Base-by-base conservation (phyloP, 1,140 invertebrate species). In the Xylocopa sonorina region DNA sequence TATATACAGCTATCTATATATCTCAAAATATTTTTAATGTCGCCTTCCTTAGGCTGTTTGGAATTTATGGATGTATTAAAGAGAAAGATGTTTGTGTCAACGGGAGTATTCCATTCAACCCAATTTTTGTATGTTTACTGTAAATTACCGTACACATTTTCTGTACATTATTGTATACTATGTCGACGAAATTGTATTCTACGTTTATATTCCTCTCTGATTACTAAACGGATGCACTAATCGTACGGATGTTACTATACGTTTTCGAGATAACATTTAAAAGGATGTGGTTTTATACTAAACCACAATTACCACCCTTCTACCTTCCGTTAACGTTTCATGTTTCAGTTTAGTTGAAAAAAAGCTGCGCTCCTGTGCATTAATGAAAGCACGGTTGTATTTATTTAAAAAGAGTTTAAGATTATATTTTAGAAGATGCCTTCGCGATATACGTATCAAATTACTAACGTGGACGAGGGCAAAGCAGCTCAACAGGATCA, bases 281-380 rank as follows among this genome's bases (percentile, higher is more conserved):
- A 81, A 87, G 88, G 89, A 89, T 82, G 81, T 74, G 71, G 75
- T 68, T 68, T 77, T n/a, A n/a, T n/a, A 63, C 57, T 32, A 81
- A 83, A 87, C 82, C 81, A 57, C 80, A 86, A 88, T 80, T 71
- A 60, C 62, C 38, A 34, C 53, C 32, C 32, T 60, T 51, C 6
- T 48, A 10, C 7, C 5, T 48, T 16, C 7, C 5, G 16, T n/a
- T 67, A 29, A 18, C 16, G 2, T 10, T 24, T 58, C 27, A 0
- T 21, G 1, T 60, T 51, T 14, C n/a, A 21, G 4, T 66, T 50
- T 14, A 81, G 43, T 57, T 46, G 21, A 27, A 57, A 55, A 50
- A 29, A 53, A 12, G 10, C 51, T n/a, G 51, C 5, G 16, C 1
- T 48, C 24, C 27, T 38, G 27, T 43, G 1, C 18, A 21, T 0